Evolutionary conservation across 2,113 vertebrate genomes (phyloP).

Genomic region (Clarias macrocephalus): DNA sequence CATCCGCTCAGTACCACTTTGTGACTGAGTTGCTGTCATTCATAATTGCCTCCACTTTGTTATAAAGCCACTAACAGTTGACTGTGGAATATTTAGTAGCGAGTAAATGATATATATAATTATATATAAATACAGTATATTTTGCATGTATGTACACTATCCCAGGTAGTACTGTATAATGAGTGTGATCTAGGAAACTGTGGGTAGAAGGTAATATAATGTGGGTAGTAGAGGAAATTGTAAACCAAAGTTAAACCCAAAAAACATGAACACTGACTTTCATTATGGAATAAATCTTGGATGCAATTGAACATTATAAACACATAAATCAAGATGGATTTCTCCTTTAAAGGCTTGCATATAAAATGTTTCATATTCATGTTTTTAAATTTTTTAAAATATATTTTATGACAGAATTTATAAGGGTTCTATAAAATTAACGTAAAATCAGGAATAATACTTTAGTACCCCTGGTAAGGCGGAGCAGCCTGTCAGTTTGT

Average conservation of each 20-base stretch:
- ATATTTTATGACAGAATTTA: constrained; percentile 1
- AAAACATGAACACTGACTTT: background rate
- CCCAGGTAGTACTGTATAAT: too few relatives aligned
- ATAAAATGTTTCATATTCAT: background rate
- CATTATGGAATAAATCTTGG: background rate
- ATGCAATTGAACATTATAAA: background rate
- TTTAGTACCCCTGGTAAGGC: constrained; percentile 64
- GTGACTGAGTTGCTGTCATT: too few relatives aligned
- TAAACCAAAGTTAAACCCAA: background rate
- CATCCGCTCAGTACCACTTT: too few relatives aligned
- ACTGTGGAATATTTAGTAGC: too few relatives aligned
- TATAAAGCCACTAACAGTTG: too few relatives aligned
- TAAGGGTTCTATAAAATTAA: background rate
- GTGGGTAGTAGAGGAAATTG: background rate
- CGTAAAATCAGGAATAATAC: background rate
- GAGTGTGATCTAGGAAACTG: too few relatives aligned
- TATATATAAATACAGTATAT: too few relatives aligned
- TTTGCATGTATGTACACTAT: too few relatives aligned
- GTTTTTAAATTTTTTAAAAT: too few relatives aligned
- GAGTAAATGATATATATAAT: too few relatives aligned
- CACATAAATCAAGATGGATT: background rate
- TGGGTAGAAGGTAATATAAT: background rate
- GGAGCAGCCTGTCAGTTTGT: constrained; percentile 58
- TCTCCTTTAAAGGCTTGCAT: background rate
- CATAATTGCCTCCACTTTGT: too few relatives aligned